Evolutionary conservation across 2,797 vertebrate species (phyloP).

Genomic region (Ispidina picta): DNA sequence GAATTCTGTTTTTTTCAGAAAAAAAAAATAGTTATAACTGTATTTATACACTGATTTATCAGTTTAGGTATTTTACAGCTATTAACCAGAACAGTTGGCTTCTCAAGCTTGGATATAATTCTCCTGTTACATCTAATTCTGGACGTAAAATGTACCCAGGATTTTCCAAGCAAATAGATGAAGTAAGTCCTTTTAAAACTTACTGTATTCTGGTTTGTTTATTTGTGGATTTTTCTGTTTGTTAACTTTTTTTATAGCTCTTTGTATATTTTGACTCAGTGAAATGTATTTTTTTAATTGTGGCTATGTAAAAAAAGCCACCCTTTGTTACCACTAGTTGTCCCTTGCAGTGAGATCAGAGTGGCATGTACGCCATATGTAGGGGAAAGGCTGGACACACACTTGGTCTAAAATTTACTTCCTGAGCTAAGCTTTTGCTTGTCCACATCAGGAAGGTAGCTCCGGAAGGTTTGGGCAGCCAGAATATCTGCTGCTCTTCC

Average conservation of each 20-base stretch:
- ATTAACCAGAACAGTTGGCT: background rate
- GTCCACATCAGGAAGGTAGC: background rate
- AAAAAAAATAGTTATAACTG: background rate
- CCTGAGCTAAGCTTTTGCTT: background rate
- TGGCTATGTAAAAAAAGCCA: background rate
- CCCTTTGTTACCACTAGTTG: background rate
- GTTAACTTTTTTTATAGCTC: background rate
- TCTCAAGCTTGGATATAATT: background rate
- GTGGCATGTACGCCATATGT: fast-evolving
- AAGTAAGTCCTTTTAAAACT: background rate
- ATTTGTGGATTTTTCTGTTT: no score
- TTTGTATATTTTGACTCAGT: background rate
- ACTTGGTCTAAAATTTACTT: background rate
- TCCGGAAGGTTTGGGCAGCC: background rate
- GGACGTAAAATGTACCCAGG: background rate
- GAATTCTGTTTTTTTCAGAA: background rate
- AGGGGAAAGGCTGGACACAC: background rate
- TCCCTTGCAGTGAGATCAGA: background rate
- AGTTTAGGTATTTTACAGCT: background rate
- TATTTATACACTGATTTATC: background rate
- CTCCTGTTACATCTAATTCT: background rate
- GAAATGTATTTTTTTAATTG: background rate
- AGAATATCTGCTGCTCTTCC: background rate
- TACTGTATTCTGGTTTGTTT: background rate
- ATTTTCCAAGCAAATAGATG: background rate